Evolutionary conservation across 2,888 invertebrate species (phyloP), one percentile per base, ranked within the genome.

Genomic region (Amaurobius ferox): DNA sequence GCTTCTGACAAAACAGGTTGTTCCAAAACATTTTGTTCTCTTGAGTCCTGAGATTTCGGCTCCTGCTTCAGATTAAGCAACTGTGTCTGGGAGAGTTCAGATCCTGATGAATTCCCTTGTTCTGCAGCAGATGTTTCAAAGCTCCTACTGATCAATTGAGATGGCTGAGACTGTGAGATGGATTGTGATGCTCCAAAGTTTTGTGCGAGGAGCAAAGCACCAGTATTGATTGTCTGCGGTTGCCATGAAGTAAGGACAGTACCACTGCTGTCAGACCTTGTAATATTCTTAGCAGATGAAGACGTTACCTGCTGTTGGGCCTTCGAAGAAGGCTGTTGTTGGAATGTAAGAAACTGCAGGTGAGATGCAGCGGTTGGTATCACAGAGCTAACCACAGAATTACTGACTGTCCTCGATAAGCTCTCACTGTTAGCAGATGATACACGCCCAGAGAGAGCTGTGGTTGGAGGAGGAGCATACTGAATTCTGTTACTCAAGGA

Each of bases 291-390:
- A n/a, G 78, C 30, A 9, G 77, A 72, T 26, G 67, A 55, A 11
- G 73, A 44, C 7, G 74, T 28, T 16, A 55, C 39, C 11, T 78
- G 74, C 26, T 66, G 77, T 19, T 68, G 70, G 16, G 71, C 71
- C 35, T 86, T 79, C 7, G 78, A 44, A 9, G 78, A 61, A 28
- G 74, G 64, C 32, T 79, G 89, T 67, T 89, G 89, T 32, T 89
- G 89, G 86, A 89, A 89, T 77, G 89, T 89, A 23, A 90, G 79
- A 68, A 89, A 87, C 66, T 89, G 90, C 30, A 89, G 87, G 44
- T 90, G 90, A 26, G 88, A 86, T 29, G 89, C 80, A 55, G 89
- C 89, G 11, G 89, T 88, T 9, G 89, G 80, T 44, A 88, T 70
- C 26, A 76, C 66, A 48, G 88, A 81, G 1, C 83, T 87, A 39